Conservation (phyloP, 2,888 invertebrate genomes). For the Drosophila cognata region DNA sequence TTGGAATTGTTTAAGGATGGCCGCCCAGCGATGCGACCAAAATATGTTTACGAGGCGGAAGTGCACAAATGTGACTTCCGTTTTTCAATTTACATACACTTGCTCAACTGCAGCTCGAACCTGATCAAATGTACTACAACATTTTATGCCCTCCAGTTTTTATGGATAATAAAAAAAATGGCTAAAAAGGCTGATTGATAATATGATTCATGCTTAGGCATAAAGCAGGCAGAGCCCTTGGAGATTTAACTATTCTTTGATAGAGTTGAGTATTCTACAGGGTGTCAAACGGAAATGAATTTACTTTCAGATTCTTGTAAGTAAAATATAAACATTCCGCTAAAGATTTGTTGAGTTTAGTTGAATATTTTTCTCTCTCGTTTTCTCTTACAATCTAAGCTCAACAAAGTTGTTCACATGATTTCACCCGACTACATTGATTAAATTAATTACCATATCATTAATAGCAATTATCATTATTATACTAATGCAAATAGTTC, state of each 20-base stretch:
- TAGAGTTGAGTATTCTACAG: not conserved
- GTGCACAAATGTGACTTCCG: conserved; percentile 73
- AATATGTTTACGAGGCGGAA: conserved; percentile 58
- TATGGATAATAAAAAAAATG: conserved; percentile 19
- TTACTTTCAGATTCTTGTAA: not conserved
- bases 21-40: conserved; percentile 31
- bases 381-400: not conserved
- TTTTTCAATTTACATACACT: conserved; percentile 55
- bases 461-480: not conserved
- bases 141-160: conserved; percentile 40
- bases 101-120: conserved; percentile 26
- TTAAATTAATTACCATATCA: not conserved
- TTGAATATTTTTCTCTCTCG: not conserved
- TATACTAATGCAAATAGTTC: conserved; percentile 10
- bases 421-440: not conserved
- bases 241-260: not conserved
- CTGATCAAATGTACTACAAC: conserved; percentile 5
- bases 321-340: not conserved
- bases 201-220: not conserved
- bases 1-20: conserved; percentile 73
- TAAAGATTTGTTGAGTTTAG: not conserved
- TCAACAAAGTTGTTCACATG: not conserved
- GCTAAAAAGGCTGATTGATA: conserved; percentile 3
- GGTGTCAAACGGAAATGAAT: not conserved
- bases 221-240: not conserved